A percentile compares a stretch with the other conserved stretches of the same genome.
Conservation (phyloP, 30 jellyfish, hydroid and myxozoan genomes). For the Hydractinia echinata region DNA sequence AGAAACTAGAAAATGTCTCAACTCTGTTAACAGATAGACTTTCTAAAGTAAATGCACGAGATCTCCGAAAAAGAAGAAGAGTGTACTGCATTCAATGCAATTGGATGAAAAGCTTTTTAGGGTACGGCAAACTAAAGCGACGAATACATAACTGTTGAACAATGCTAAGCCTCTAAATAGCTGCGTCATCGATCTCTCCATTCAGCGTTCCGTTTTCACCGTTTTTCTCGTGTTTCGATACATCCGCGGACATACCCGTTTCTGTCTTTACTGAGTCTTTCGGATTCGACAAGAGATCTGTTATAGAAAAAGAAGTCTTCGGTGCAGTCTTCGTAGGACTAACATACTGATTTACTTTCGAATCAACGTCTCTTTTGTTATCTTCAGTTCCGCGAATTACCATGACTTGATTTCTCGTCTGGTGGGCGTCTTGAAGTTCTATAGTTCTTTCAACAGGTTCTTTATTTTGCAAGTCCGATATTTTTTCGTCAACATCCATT, state of each 20-base stretch:
- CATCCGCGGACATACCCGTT: conserved; percentile 1
- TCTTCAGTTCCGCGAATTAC: conserved; percentile 27
- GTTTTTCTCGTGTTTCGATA: conserved; percentile 17
- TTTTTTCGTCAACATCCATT: conserved; percentile 11
- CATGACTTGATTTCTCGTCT: conserved; percentile 8
- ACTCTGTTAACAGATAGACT: no score
- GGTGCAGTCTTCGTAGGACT: conserved; percentile 20
- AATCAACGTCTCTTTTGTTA: conserved; percentile 15
- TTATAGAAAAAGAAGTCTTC: conserved; percentile 38
- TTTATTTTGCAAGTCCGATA: background rate
- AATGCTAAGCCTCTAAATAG: conserved; percentile 7
- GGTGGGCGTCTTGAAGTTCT: conserved; percentile 4
- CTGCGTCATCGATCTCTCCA: conserved; percentile 29
- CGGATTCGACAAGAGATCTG: conserved; percentile 14
- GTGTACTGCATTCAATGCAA: no score
- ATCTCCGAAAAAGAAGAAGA: no score
- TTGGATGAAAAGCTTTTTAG: no score
- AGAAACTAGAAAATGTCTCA: no score
- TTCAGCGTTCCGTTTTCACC: background rate
- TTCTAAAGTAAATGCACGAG: no score
- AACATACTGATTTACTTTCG: background rate
- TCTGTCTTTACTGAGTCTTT: conserved; percentile 15
- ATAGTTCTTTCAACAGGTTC: conserved; percentile 3
- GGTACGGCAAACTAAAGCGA: no score
- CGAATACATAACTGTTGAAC: background rate